Percentiles rank a stretch among this genome's conserved stretches.
Conservation (phyloP, 2,113 vertebrate species). For the Rhinopomastus cyanomelas region DNA sequence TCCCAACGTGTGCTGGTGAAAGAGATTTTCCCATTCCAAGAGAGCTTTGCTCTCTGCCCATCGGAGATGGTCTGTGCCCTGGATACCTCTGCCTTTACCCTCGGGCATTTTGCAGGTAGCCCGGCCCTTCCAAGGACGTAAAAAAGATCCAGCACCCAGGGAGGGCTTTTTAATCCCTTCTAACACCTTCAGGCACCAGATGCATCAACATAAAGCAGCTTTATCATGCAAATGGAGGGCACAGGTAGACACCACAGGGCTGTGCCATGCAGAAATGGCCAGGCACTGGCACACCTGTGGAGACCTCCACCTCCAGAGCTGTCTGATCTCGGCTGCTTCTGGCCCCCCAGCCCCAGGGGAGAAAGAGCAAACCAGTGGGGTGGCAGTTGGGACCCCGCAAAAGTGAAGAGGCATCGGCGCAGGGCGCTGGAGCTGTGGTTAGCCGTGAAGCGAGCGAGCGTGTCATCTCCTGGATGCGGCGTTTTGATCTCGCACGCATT, state of each 20-base stretch:
- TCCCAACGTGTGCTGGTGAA: neutral
- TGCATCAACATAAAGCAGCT: conserved; percentile 53
- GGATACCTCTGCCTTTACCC: neutral
- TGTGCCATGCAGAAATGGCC: conserved; percentile 53
- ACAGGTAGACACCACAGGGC: neutral
- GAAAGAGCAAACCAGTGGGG: neutral
- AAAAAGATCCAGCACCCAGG: neutral
- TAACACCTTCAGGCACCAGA: conserved; percentile 59
- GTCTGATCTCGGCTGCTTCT: neutral
- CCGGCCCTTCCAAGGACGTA: neutral
- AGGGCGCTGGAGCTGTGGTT: neutral
- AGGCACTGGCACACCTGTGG: neutral
- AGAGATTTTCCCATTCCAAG: neutral
- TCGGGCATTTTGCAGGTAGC: neutral
- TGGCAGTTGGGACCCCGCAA: neutral
- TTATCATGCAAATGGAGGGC: conserved; percentile 72
- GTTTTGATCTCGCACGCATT: conserved; percentile 42
- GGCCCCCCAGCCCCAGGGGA: neutral
- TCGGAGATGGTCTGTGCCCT: neutral
- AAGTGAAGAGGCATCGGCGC: neutral
- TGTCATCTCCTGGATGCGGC: conserved; percentile 34
- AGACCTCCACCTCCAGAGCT: neutral
- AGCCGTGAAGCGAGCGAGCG: neutral
- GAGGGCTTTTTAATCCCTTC: conserved; percentile 38
- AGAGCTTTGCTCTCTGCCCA: neutral